A percentile compares a stretch with the other conserved stretches of the same genome.
phyloP scores from a whole-genome alignment of 1,140 invertebrate genomes.

The Goniozus legneri region DNA sequence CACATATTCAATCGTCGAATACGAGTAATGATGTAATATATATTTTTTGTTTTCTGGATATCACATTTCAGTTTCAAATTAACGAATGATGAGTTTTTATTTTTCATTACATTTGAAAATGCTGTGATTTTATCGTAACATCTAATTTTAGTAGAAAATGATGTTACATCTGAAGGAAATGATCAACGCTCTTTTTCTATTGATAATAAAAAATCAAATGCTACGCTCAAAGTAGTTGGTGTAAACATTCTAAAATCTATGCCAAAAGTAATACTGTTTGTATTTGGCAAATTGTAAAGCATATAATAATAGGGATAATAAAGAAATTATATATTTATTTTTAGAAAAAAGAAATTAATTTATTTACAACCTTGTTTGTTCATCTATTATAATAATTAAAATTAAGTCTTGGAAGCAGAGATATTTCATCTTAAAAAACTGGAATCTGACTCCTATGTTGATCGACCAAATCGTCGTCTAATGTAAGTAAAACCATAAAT shows the following conservation, averaged over 20 bases:
- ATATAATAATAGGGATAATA: slow-evolving; percentile 6
- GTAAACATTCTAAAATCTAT: no score
- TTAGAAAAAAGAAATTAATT: slow-evolving; percentile 9
- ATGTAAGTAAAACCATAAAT: slow-evolving; percentile 75
- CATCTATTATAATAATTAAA: background rate
- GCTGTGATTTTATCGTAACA: background rate
- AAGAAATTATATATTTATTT: slow-evolving; percentile 21
- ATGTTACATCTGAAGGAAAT: background rate
- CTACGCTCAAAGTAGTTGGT: no score
- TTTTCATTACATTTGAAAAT: background rate
- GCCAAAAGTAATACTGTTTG: no score
- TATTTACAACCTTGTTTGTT: slow-evolving; percentile 28
- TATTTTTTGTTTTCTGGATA: no score
- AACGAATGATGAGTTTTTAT: background rate
- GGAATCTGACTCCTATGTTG: slow-evolving; percentile 67
- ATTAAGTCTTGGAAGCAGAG: no score
- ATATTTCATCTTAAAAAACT: slow-evolving; percentile 73
- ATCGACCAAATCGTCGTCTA: slow-evolving; percentile 74
- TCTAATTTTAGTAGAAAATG: background rate
- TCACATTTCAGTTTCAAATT: background rate
- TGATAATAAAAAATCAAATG: background rate
- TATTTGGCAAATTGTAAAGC: no score
- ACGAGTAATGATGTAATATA: no score
- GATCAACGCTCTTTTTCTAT: background rate
- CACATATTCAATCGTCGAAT: no score